Base-by-base conservation (phyloP, 2,888 invertebrate genomes). In the Hyalella azteca region DNA sequence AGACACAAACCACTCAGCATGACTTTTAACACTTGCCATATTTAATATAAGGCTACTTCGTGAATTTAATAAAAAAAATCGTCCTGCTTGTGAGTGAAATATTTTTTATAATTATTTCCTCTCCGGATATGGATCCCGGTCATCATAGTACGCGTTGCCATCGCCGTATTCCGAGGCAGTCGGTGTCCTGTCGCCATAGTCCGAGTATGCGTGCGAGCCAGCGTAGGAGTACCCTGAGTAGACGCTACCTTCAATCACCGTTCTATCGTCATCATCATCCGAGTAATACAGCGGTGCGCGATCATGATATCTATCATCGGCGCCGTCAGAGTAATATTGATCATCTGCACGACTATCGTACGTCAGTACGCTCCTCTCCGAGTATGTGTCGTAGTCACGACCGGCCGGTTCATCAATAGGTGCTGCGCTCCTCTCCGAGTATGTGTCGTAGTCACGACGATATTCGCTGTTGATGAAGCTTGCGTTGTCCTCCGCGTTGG, bases 181-280 rank as follows among this genome's bases (percentile, higher is more conserved):
- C 13, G 66, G 66, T 15, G 66, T 66, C 2, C 66, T 32, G 19
- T 66, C 66, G 19, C 29, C 22, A 36, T 66, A 22, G 11, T 66
- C 32, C 19, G 36, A 36, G 39, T 32, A 66, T 5, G 66, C 36
- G 13, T 15, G 9, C 9, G 66, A 66, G 36, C 19, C 32, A 19
- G 36, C 19, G 7, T 29, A 7, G 36, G 66, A 36, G 26, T 66
- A 32, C 3, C 36, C 66, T 7, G 66, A 66, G 66, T 66, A 66
- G 36, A 66, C 66, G 19, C 66, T 66, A 0, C 66, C 66, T 13
- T 66, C 66, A 29, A 19, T 66, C 1, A 66, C 66, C 19, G 66
- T 66, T 3, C 66, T 32, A 15, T 66, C 66, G n/a, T 66, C 66
- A 66, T 66, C 66, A 15, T 66, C 66, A 66, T 66, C 66, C 22